Evolutionary conservation across 2,797 vertebrate species (phyloP).

Genomic region (Rhodeus uyekii): DNA sequence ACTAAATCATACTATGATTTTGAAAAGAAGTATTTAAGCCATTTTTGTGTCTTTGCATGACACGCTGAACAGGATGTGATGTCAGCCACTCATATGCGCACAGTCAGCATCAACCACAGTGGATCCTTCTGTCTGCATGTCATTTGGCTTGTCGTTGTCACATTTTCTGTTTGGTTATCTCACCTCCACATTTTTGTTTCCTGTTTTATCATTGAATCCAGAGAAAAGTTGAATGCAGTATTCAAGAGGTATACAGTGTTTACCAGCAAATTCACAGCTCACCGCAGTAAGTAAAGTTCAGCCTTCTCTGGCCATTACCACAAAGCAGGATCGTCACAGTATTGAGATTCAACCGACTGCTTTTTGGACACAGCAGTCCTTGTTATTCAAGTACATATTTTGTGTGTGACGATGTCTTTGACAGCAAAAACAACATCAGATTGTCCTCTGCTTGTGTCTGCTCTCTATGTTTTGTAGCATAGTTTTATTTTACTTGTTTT

Average conservation of each 20-base stretch:
- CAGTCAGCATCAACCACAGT: not conserved
- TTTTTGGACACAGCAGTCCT: constrained; percentile 1
- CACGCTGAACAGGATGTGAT: not conserved
- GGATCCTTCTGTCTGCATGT: constrained; percentile 30
- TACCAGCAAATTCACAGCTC: constrained; percentile 83
- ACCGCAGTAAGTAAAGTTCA: constrained; percentile 74
- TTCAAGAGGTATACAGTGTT: constrained; percentile 85
- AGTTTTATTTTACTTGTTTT: not conserved
- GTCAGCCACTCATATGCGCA: constrained; percentile 12
- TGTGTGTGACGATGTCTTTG: not conserved
- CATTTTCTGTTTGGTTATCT: constrained; percentile 43
- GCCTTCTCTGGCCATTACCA: constrained; percentile 16
- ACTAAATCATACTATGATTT: not conserved
- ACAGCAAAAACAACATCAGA: not conserved
- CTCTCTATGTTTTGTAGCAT: not conserved
- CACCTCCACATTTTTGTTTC: constrained; percentile 41
- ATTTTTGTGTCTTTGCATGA: not conserved
- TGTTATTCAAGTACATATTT: not conserved
- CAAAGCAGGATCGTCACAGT: constrained; percentile 5
- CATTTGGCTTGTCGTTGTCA: constrained; percentile 28
- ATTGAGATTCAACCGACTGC: not conserved
- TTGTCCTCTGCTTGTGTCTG: not conserved
- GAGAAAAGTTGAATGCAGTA: constrained; percentile 89
- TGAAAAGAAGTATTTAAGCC: not conserved
- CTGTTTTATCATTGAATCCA: constrained; percentile 61